Evolutionary conservation across 35 echinoderm and acorn worm genomes (phyloP), one percentile per base, ranked within the genome.

Genomic region (Strongylocentrotus purpuratus): DNA sequence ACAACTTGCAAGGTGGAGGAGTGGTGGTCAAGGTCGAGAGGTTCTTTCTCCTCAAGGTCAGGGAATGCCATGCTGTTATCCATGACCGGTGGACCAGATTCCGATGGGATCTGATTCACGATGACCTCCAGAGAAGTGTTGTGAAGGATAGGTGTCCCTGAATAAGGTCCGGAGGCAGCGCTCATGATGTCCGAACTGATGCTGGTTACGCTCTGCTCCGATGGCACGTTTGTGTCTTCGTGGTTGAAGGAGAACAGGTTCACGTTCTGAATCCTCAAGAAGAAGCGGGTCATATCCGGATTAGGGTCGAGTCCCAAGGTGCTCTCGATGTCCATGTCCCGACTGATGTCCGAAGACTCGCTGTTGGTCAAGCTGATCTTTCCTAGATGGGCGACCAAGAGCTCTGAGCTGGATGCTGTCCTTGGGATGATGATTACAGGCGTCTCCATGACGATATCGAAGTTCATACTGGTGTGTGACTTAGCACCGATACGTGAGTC

Each of bases 211-310:
- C 61, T 52, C 33, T 89, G 95, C 20, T 93, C 89, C 7, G 94
- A 85, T 33, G 55, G 85, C 12, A 90, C 95, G 33, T 99, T 99
- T 8, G 94, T 92, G 85, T 99, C 97, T 47, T 96, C 95, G 0
- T 95, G 90, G 90, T 99, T 99, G 70, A 99, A 97, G 7, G 98
- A 99, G 33, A 97, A 99, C 33, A 99, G 60, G 70, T 98, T 99
- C 88, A 99, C 97, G 78, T 99, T 95, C 86, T 94, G 94, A 48
- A 99, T 97, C 28, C 95, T 94, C 45, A 97, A 9, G 60, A 94
- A 98, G 22, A 97, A 85, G 78, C 95, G 95, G 7, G 95, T 95
- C 32, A 86, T 85, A 86, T 48, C 65, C 18, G 33, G 14, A 46
- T 4, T 47, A 10, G 28, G 41, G 18, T 90, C 93, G 11, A 31